phyloP scores from a whole-genome alignment of 2,888 invertebrate genomes.

The Cryptocephalus moraei region DNA sequence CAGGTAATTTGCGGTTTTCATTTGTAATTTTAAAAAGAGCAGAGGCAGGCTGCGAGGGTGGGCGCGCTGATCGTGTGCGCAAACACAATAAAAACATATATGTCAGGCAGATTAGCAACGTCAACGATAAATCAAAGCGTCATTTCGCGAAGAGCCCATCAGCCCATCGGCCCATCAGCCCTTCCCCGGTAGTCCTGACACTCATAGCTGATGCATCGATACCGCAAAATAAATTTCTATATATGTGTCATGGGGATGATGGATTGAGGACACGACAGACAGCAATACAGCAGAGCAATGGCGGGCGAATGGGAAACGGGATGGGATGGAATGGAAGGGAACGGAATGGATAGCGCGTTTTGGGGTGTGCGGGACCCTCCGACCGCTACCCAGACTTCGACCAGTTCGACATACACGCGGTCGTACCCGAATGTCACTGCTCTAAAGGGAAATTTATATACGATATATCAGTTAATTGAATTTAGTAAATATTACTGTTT shows the following conservation, averaged over 20 bases:
- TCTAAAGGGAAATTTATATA: constrained; percentile 32
- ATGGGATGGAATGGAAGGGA: too few relatives aligned
- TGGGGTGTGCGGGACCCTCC: too few relatives aligned
- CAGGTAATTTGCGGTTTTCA: too few relatives aligned
- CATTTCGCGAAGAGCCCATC: constrained; percentile 31
- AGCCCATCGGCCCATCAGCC: constrained; percentile 4
- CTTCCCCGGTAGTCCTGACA: constrained; percentile 11
- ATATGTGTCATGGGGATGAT: constrained; percentile 36
- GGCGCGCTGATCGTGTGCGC: constrained; percentile 14
- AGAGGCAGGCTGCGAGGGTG: too few relatives aligned
- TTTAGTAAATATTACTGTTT: constrained; percentile 31
- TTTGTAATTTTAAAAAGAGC: too few relatives aligned
- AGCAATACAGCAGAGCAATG: constrained; percentile 21
- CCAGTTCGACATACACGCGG: constrained; percentile 3
- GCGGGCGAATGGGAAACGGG: constrained; percentile 10
- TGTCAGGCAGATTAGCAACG: constrained; percentile 41
- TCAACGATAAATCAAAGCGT: constrained; percentile 41
- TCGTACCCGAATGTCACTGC: constrained; percentile 28
- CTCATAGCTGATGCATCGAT: constrained; percentile 32
- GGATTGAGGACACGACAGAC: constrained; percentile 35
- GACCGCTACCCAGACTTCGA: too few relatives aligned
- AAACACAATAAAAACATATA: constrained; percentile 40
- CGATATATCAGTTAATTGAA: constrained; percentile 35
- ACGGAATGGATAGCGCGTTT: too few relatives aligned
- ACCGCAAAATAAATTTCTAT: constrained; percentile 38